Conservation (phyloP, 2,797 vertebrate genomes). For the Malurus splendens region DNA sequence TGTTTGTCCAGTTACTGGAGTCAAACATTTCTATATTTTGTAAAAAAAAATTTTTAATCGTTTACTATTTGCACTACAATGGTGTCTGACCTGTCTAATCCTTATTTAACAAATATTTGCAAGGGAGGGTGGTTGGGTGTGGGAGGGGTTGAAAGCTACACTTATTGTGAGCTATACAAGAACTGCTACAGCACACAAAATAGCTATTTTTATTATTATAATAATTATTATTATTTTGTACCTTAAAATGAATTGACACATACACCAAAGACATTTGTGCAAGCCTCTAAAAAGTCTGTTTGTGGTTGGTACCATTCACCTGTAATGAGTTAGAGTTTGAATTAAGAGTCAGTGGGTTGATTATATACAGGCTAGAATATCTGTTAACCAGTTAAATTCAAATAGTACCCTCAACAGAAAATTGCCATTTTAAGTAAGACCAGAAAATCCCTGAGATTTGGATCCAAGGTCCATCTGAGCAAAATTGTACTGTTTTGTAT, state of each 20-base stretch:
- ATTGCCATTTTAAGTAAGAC: background rate
- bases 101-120: conserved; percentile 85
- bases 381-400: conserved; percentile 5
- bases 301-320: conserved; percentile 71
- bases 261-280: conserved; percentile 90
- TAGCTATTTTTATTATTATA: conserved; percentile 83
- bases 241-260: conserved; percentile 78
- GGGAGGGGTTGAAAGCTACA: conserved; percentile 80
- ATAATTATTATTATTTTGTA: conserved; percentile 80
- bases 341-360: conserved; percentile 50
- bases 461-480: background rate
- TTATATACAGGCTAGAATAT: conserved; percentile 40
- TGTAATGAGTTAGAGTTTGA: conserved; percentile 64
- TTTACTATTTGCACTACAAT: conserved; percentile 98
- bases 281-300: conserved; percentile 75
- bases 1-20: conserved; percentile 97
- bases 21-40: conserved; percentile 96
- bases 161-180: conserved; percentile 83
- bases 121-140: conserved; percentile 74
- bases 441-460: conserved; percentile 20
- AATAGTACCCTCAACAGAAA: conserved; percentile 27
- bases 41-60: conserved; percentile 76
- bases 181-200: conserved; percentile 82
- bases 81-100: conserved; percentile 86
- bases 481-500: conserved; percentile 24